A percentile compares a stretch with the other conserved stretches of the same genome.
Evolutionary conservation across 1,140 invertebrate genomes (phyloP).

Genomic region (Euwallacea similis): DNA sequence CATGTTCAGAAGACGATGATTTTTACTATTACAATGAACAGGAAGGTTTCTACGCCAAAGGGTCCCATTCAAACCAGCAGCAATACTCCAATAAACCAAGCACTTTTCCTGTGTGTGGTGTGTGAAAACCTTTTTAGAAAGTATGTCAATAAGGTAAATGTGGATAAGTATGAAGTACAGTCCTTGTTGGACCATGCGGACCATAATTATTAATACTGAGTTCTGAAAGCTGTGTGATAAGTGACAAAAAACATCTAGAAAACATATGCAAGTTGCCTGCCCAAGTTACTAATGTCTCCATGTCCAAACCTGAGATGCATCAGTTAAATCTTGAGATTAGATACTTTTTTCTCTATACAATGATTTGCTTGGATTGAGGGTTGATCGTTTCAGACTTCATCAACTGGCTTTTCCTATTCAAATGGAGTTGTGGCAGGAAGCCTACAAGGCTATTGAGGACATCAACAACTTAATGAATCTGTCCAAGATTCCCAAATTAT

Average conservation of each 20-base stretch:
- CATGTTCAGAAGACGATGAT: no score
- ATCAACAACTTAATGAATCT: conserved; percentile 95
- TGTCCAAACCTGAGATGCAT: conserved; percentile 96
- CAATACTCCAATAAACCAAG: no score
- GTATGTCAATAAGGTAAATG: no score
- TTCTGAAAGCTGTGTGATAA: conserved; percentile 98
- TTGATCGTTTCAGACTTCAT: conserved; percentile 63
- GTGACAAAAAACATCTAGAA: conserved; percentile 88
- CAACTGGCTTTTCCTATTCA: conserved; percentile 94
- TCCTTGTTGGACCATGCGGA: no score
- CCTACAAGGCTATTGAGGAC: conserved; percentile 97
- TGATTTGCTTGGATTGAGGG: not conserved
- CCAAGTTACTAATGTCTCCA: conserved; percentile 76
- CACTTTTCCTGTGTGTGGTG: no score
- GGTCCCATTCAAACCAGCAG: no score
- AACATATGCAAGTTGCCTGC: conserved; percentile 86
- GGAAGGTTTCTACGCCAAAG: no score
- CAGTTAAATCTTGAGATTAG: conserved; percentile 94
- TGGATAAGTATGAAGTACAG: no score
- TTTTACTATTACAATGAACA: no score
- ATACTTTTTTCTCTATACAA: not conserved
- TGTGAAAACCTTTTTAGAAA: no score
- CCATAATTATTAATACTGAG: no score
- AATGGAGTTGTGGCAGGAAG: conserved; percentile 99
- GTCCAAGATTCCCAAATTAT: no score